Evolutionary conservation across 1,140 invertebrate species (phyloP), one percentile per base, ranked within the genome.

Genomic region (Phthorimaea operculella): DNA sequence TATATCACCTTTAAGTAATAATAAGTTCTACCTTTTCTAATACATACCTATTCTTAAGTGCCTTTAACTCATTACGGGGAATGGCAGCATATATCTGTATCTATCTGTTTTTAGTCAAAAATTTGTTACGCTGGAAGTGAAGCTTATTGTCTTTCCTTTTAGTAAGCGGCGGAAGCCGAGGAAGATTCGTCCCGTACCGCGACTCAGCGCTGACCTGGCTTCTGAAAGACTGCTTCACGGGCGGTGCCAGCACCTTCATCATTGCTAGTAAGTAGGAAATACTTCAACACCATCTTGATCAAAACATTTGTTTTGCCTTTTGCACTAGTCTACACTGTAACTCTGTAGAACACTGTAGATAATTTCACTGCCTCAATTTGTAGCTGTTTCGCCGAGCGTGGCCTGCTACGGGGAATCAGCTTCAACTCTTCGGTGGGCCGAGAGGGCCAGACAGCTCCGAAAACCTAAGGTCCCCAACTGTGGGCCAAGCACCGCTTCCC

Each of bases 141-240:
- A n/a, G n/a, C n/a, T n/a, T n/a, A n/a, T n/a, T n/a, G n/a, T n/a
- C n/a, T n/a, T n/a, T n/a, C n/a, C n/a, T n/a, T n/a, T 9, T 69
- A 85, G 86, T 86, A 10, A 80, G 75, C 51, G 76, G 74, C 17
- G 78, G 81, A 57, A 74, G 82, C 33, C 77, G 86, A 33, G 76
- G 70, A 52, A 75, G 78, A 66, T 92, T 90, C 71, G 90, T 93
- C 21, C 91, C 92, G 28, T 93, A 93, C 75, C 85, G 92, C 64
- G 91, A 93, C 78, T 93, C 92, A 14, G 89, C 91, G 6, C 85
- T 93, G 7, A 93, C 92, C 14, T 93, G 91, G 91, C 83, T 93
- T 33, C 79, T 93, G 10, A 88, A 87, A 64, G 87, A 88, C 55
- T 88, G 87, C 28, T 81, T 89, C 34, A 86, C 85, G 11, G 87